These are phyloP conservation scores for Cromileptes altivelis DNA, from an alignment of 2,113 vertebrate genomes.

Conservation along the genomic window DNA sequence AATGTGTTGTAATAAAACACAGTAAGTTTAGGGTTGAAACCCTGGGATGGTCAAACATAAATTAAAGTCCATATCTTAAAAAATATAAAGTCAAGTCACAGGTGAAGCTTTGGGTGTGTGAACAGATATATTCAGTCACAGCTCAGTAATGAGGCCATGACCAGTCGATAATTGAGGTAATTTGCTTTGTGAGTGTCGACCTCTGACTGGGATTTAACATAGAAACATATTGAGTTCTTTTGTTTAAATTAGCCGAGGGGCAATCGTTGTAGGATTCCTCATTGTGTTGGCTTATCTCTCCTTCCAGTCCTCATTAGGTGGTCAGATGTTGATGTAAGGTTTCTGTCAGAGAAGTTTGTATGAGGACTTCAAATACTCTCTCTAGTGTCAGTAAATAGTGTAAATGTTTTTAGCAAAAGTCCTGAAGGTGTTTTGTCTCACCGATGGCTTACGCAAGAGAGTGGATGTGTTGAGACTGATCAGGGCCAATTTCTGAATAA, in stretches of 20 bases:
- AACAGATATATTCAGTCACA: not conserved
- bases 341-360: not conserved
- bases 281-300: conserved; percentile 6
- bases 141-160: conserved; percentile 14
- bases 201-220: conserved; percentile 1
- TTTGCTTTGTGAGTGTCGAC: conserved; percentile 22
- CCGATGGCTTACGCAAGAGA: not conserved
- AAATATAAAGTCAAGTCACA: not conserved
- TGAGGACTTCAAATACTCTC: not conserved
- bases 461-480: not conserved
- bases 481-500: not conserved
- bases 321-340: not conserved
- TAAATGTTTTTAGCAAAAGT: not conserved
- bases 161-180: conserved; percentile 13
- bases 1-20: not conserved
- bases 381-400: not conserved
- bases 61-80: not conserved
- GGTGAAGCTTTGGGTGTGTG: not conserved
- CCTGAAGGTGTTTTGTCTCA: not conserved
- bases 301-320: conserved; percentile 25
- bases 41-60: not conserved
- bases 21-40: not conserved
- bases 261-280: not conserved
- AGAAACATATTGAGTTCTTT: conserved; percentile 12
- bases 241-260: conserved; percentile 18